phyloP scores from a whole-genome alignment of 1,140 invertebrate species.

The Agrypnia vestita region DNA sequence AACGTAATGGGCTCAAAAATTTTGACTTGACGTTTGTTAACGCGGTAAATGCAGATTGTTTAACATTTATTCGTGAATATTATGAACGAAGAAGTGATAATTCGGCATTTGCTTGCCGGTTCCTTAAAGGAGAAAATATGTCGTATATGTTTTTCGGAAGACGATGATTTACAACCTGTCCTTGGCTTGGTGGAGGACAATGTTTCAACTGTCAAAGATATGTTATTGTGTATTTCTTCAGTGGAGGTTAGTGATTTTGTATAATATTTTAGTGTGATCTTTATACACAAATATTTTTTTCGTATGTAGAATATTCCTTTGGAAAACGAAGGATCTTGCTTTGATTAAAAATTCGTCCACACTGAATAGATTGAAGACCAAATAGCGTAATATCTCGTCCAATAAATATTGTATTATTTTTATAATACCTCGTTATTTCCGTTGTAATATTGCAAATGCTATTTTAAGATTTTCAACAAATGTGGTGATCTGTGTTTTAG shows the following conservation, averaged over 20 bases:
- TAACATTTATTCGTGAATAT: not conserved
- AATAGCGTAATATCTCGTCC: too few relatives aligned
- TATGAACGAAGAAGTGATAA: slow-evolving; percentile 40
- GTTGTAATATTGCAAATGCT: too few relatives aligned
- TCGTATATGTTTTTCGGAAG: slow-evolving; percentile 41
- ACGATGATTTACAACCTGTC: slow-evolving; percentile 13
- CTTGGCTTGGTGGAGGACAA: slow-evolving; percentile 7
- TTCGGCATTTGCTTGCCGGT: slow-evolving; percentile 40
- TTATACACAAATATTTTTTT: too few relatives aligned
- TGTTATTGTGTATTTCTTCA: slow-evolving; percentile 30
- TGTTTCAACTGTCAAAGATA: slow-evolving; percentile 25
- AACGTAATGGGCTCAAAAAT: not conserved
- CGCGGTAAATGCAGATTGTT: slow-evolving; percentile 12
- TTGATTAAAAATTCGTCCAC: too few relatives aligned
- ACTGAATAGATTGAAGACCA: too few relatives aligned
- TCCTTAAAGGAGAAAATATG: slow-evolving; percentile 39
- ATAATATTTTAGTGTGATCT: too few relatives aligned
- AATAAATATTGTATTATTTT: too few relatives aligned
- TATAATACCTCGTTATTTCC: too few relatives aligned
- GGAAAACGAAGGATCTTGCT: too few relatives aligned
- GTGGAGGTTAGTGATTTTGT: slow-evolving; percentile 41
- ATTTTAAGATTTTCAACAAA: too few relatives aligned
- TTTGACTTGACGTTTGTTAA: slow-evolving; percentile 6
- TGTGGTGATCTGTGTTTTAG: too few relatives aligned
- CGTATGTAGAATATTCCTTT: too few relatives aligned